Evolutionary conservation across 2,888 invertebrate genomes (phyloP), one percentile per base, ranked within the genome.

Genomic region (Altica lythri): DNA sequence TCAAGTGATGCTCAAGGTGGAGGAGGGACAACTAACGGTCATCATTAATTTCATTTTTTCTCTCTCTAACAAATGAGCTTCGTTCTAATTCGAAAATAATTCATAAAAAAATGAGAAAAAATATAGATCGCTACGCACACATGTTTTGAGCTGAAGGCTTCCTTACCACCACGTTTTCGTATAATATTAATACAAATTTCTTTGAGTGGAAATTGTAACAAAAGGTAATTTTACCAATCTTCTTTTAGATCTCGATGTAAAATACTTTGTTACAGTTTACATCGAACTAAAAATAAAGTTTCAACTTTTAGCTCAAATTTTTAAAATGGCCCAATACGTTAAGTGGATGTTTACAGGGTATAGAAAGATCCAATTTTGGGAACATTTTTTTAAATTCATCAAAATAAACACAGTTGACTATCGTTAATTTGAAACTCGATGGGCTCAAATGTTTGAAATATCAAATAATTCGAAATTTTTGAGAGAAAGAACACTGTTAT

Each of bases 1-100:
- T 63, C 67, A 12, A 71, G 68, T 44, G 74, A 73, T 47, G 68
- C 60, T 6, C 62, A 63, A 35, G 65, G 65, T 17, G 66, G 66
- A 44, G 65, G 65, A 40, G 40, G 40, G 52, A 57, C 62, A 38
- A 52, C 51, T 9, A 46, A 40, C 27, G 40, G 46, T 9, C 45
- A n/a, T n/a, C n/a, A 53, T 46, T 53, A 43, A 44, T 17, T 40
- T 38, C 12, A 22, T 18, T 14, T 51, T 19, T 18, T 32, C n/a
- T n/a, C 17, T 10, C 4, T 18, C 14, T 8, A 25, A 22, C 25
- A n/a, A 10, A 19, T n/a, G n/a, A n/a, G n/a, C n/a, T n/a, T n/a
- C n/a, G 38, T 40, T 46, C 37, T 17, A 38, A 46, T 32, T 25
- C 34, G 38, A 52, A 18, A 27, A 38, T n/a, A 9, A 27, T 29